phyloP scores from a whole-genome alignment of 1,140 invertebrate species.

The Gonatopus flavifemur region DNA sequence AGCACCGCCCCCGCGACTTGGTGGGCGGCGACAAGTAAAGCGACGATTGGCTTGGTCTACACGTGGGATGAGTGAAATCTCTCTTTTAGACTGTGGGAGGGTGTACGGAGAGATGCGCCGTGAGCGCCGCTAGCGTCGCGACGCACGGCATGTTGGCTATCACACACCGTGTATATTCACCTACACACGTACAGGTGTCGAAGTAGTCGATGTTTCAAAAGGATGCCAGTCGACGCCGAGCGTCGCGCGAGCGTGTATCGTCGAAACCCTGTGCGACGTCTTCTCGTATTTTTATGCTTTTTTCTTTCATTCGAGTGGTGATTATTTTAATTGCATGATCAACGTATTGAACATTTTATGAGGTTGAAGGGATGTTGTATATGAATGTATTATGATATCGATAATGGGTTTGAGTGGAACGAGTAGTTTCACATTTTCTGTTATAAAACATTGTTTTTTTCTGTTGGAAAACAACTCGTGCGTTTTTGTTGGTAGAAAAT shows the following conservation, averaged over 20 bases:
- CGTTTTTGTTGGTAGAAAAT: no score
- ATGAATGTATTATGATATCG: no score
- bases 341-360: no score
- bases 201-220: background rate
- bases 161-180: slow-evolving; percentile 1
- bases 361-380: no score
- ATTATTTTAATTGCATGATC: no score
- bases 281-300: no score
- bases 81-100: no score
- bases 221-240: slow-evolving; percentile 52
- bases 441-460: no score
- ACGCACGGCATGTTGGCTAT: slow-evolving; percentile 11
- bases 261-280: slow-evolving; percentile 19
- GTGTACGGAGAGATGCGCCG: slow-evolving; percentile 44
- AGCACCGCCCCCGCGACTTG: slow-evolving; percentile 43
- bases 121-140: slow-evolving; percentile 21
- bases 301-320: no score
- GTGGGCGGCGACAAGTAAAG: slow-evolving; percentile 42
- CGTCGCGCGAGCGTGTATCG: slow-evolving; percentile 43
- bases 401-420: no score
- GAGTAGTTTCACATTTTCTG: no score
- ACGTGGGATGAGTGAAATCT: slow-evolving; percentile 39
- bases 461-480: no score
- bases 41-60: slow-evolving; percentile 47
- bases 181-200: background rate